Evolutionary conservation across 92 coral and sea anemone genomes (phyloP).

Genomic region (Epizoanthus illoricatus): DNA sequence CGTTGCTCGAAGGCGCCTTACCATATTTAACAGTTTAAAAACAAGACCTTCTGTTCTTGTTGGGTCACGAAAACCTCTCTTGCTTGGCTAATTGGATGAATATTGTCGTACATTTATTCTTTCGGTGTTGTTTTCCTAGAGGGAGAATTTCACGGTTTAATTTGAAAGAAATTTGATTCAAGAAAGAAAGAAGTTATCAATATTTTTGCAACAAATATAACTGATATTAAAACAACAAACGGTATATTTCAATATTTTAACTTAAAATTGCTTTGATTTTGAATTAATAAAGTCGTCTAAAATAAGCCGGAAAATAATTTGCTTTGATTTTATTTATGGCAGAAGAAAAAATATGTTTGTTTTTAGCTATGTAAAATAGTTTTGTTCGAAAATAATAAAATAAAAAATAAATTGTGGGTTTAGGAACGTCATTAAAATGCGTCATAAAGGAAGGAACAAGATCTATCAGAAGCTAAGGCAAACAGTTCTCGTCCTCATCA

Average conservation of each 20-base stretch:
- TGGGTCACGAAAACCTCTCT: conserved; percentile 38
- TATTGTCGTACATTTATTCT: conserved; percentile 14
- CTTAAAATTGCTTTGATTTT: not conserved
- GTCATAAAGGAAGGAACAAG: conserved; percentile 10
- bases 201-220: not conserved
- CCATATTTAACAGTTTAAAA: conserved; percentile 22
- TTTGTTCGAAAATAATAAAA: not conserved
- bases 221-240: not conserved
- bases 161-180: not conserved
- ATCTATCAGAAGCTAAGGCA: not conserved
- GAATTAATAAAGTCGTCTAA: not conserved
- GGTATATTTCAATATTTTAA: not conserved
- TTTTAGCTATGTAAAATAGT: not conserved
- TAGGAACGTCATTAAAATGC: not conserved
- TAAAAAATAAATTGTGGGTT: not conserved
- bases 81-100: conserved; percentile 24
- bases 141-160: conserved; percentile 2
- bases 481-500: not conserved
- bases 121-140: not conserved
- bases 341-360: conserved; percentile 1
- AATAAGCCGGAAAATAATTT: not conserved
- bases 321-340: conserved; percentile 1
- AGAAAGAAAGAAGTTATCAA: not conserved
- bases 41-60: conserved; percentile 20
- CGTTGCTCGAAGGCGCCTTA: conserved; percentile 29